Evolutionary conservation across 2,113 vertebrate species (phyloP), one percentile per base, ranked within the genome.

Genomic region (Bubo bubo): DNA sequence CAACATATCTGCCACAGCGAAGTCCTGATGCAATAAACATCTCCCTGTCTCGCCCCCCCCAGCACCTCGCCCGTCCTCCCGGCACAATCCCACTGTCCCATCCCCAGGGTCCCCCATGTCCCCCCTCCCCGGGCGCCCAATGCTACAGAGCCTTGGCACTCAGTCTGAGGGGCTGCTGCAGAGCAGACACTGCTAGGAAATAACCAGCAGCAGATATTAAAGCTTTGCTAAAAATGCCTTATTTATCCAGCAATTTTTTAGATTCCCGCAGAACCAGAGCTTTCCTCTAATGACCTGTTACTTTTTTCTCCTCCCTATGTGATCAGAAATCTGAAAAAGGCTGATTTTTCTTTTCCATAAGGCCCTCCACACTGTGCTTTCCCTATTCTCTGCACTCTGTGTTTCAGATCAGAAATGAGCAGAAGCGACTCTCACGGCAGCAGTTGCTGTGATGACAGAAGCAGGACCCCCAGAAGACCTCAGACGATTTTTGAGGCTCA

Each of bases 51-150:
- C 9, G 2, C 10, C 20, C 63, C 35, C 20, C 1, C 0, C 62
- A 18, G 43, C 27, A 28, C 20, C 32, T 22, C 1, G 0, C 49
- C 20, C 3, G 1, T 14, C n/a, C 68, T 55, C 49, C 58, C 8
- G 1, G 37, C 1, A 1, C 22, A 6, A 35, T 23, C 55, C 37
- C 26, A 6, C 22, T 19, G 19, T 3, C 37, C 47, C 2, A 0
- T 5, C 18, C 22, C 37, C 45, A 35, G 43, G 43, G 43, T 45
- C 43, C 43, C 43, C 43, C 43, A 45, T 18, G 43, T 45, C 16
- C 43, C 43, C 39, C 43, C 43, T 7, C 3, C 43, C 43, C 3
- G 17, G 43, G 43, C 43, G 14, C 43, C 43, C 43, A 45, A 18
- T 45, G 43, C 43, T 10, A 3, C 43, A 12, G 47, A 59, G 22